Percentiles rank a stretch among this genome's conserved stretches.
Conservation (phyloP, 1,140 invertebrate species). For the Lanistes nyassanus region DNA sequence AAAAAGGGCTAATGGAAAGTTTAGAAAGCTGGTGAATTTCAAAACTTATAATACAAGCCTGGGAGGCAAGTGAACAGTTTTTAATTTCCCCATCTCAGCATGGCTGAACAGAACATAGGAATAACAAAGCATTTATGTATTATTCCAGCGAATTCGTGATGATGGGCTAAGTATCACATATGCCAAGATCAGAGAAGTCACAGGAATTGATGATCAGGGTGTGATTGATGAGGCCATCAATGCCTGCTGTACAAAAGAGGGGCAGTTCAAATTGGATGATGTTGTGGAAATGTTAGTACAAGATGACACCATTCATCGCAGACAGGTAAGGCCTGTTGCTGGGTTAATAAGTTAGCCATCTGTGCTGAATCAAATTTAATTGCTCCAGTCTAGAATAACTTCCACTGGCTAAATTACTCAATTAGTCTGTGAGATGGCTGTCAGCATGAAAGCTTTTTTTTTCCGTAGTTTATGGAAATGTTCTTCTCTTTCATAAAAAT, state of each 20-base stretch:
- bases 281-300: constrained; percentile 47
- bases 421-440: too few species aligned
- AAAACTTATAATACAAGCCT: too few species aligned
- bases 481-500: too few species aligned
- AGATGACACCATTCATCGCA: constrained; percentile 14
- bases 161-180: constrained; percentile 23
- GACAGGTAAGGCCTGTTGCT: too few species aligned
- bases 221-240: constrained; percentile 57
- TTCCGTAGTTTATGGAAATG: too few species aligned
- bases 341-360: too few species aligned
- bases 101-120: too few species aligned
- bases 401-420: too few species aligned
- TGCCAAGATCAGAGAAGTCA: constrained; percentile 55
- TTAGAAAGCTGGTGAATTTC: background rate
- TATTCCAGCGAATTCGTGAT: constrained; percentile 36
- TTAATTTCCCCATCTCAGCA: background rate
- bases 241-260: constrained; percentile 54
- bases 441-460: too few species aligned
- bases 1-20: background rate
- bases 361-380: too few species aligned
- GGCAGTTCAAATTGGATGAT: constrained; percentile 57
- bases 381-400: too few species aligned
- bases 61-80: background rate
- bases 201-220: constrained; percentile 54
- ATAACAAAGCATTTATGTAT: background rate